Evolutionary conservation across 2,113 vertebrate genomes (phyloP), one percentile per base, ranked within the genome.

Genomic region (Platanista minor): DNA sequence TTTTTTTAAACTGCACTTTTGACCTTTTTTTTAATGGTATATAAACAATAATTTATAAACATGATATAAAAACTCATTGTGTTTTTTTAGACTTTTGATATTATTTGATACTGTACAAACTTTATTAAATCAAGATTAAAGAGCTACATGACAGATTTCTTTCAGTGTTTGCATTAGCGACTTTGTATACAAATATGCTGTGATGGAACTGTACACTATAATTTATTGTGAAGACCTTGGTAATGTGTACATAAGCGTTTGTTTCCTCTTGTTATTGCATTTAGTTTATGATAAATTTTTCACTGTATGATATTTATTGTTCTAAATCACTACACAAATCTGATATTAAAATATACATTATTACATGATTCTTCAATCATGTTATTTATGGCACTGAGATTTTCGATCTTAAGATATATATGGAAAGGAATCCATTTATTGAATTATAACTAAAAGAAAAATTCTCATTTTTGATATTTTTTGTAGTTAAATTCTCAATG

Each of bases 1-100:
- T 97, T 98, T 97, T 97, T 98, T 98, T 83, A 96, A 96, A 97
- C 75, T 95, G 90, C 96, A 75, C 90, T 95, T 98, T 97, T 93
- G 97, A 98, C 69, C 89, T 97, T 95, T 97, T 66, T 98, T 98
- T 98, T 97, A 95, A 98, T 96, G 97, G 83, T 97, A 96, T 84
- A 92, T 90, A 66, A 90, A 95, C 61, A 87, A 95, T 95, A 95
- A 75, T 87, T 95, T 97, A 98, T 93, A 97, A 98, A 98, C 98
- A 95, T 92, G 57, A 52, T 78, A 85, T 95, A 54, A 77, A 95
- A 97, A 96, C 74, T 97, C 97, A 96, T 98, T 97, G 98, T 96
- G 92, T 95, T 87, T 98, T 98, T 98, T 98, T 98, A 98, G 97
- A 94, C 85, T 98, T 98, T 98, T 98, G 98, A 94, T 98, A 97